These are phyloP conservation scores for Lemur catta DNA, from an alignment of 2,797 vertebrate genomes.

Conservation along the genomic window DNA sequence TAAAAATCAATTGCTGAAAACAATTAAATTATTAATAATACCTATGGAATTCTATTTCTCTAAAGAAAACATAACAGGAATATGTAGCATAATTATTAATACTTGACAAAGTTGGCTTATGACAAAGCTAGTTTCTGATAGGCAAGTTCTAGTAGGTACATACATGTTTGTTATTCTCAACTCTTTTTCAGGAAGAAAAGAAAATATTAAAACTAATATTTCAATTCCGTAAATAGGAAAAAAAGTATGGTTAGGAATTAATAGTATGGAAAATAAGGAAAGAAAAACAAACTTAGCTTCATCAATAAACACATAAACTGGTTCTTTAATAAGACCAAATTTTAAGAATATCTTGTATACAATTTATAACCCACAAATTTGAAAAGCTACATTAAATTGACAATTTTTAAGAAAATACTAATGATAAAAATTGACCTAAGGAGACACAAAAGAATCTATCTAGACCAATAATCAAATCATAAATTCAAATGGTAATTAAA, in stretches of 20 bases:
- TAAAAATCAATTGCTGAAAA: neutral
- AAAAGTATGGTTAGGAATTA: neutral
- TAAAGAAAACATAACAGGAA: neutral
- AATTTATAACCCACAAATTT: neutral
- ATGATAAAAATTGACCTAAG: conserved; percentile 16
- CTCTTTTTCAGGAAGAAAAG: neutral
- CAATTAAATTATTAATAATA: neutral
- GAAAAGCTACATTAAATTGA: neutral
- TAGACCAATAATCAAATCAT: conserved; percentile 19
- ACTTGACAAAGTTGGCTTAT: neutral
- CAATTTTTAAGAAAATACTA: conserved; percentile 16
- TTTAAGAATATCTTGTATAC: neutral
- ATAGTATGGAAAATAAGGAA: neutral
- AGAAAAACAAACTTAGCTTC: neutral
- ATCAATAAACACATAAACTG: neutral
- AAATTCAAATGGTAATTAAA: neutral
- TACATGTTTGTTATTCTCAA: neutral
- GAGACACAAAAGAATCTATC: neutral
- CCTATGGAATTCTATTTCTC: neutral
- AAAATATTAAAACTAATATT: neutral
- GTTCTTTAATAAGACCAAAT: neutral
- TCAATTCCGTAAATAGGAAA: neutral
- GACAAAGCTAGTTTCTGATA: neutral
- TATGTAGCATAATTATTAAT: neutral
- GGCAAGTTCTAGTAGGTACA: neutral